A percentile compares a stretch with the other conserved stretches of the same genome.
These are phyloP conservation scores for Ramphastos sulfuratus DNA, from an alignment of 2,113 vertebrate species.

Conservation along the genomic window DNA sequence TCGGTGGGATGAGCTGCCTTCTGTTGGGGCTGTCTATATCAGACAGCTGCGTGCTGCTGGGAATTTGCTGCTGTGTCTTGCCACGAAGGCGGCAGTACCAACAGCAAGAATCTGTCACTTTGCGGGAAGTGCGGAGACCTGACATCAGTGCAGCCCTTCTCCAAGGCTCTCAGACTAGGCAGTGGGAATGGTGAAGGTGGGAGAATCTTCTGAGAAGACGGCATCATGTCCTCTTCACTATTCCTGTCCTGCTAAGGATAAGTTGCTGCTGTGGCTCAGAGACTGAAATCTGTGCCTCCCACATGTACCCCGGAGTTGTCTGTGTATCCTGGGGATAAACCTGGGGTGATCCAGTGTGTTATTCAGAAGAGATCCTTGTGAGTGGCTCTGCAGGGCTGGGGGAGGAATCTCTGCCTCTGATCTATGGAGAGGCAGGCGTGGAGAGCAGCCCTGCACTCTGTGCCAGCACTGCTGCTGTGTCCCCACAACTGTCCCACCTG, in stretches of 20 bases:
- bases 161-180: fast-evolving
- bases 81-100: background rate
- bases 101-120: background rate
- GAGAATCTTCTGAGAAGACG: background rate
- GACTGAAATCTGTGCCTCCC: background rate
- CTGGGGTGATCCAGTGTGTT: fast-evolving
- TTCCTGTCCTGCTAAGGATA: background rate
- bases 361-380: fast-evolving
- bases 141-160: fast-evolving
- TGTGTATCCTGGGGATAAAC: background rate
- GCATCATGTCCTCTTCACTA: fast-evolving
- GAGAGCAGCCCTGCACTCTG: fast-evolving
- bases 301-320: fast-evolving
- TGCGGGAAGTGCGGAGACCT: background rate
- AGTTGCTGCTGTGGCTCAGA: background rate
- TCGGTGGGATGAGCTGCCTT: background rate
- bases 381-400: background rate
- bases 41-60: fast-evolving
- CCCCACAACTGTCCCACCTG: background rate
- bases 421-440: fast-evolving
- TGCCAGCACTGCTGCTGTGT: fast-evolving
- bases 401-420: background rate
- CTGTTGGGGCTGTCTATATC: fast-evolving
- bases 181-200: fast-evolving
- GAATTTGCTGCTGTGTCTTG: background rate